phyloP scores from a whole-genome alignment of 2,888 invertebrate genomes.

The Odontocerum albicorne region DNA sequence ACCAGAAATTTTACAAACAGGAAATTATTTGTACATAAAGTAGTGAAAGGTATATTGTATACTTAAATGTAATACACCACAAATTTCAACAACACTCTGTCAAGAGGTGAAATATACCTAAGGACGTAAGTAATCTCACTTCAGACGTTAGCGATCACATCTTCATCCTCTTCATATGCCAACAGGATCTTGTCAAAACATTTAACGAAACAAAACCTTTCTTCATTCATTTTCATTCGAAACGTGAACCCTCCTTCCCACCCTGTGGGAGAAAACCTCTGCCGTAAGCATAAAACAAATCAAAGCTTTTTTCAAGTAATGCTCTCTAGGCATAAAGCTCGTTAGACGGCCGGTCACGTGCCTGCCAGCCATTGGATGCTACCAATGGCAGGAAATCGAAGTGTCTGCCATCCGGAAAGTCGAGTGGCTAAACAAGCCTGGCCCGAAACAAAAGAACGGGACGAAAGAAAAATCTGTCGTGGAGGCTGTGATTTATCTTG shows the following conservation, averaged over 20 bases:
- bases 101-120: no score
- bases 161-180: no score
- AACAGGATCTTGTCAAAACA: no score
- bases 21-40: no score
- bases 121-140: no score
- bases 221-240: neutral
- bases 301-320: conserved; percentile 22
- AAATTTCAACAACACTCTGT: no score
- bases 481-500: no score
- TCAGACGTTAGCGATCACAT: no score
- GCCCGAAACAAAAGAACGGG: conserved; percentile 2
- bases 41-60: no score
- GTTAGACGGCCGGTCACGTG: conserved; percentile 31
- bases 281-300: conserved; percentile 23
- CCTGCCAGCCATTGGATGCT: conserved; percentile 31
- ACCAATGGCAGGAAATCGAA: conserved; percentile 30
- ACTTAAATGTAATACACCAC: no score
- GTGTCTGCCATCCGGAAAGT: conserved; percentile 27
- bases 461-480: no score
- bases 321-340: conserved; percentile 10
- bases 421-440: conserved; percentile 29
- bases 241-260: neutral
- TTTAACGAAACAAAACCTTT: neutral
- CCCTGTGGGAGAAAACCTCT: neutral
- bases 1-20: no score